phyloP scores from a whole-genome alignment of 2,888 invertebrate species.

The Protodeltote pygarga region DNA sequence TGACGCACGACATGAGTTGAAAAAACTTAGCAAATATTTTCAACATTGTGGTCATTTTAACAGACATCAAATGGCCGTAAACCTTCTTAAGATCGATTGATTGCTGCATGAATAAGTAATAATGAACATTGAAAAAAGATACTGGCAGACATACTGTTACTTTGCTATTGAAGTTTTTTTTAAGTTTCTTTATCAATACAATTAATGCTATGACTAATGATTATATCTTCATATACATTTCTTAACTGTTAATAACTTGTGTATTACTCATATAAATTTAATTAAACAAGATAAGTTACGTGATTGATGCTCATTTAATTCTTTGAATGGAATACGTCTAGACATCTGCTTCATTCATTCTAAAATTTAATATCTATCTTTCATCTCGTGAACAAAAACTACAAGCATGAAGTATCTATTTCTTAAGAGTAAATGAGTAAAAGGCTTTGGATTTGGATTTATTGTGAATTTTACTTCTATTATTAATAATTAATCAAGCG shows the following conservation, averaged over 20 bases:
- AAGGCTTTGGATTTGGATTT: too few relatives aligned
- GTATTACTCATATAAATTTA: conserved; percentile 11
- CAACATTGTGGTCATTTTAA: conserved; percentile 17
- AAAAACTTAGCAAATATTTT: conserved; percentile 19
- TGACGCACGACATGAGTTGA: conserved; percentile 23
- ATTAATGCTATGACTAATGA: not conserved
- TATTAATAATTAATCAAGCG: too few relatives aligned
- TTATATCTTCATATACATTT: not conserved
- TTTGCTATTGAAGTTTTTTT: not conserved
- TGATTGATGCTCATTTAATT: conserved; percentile 10
- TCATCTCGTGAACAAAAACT: too few relatives aligned
- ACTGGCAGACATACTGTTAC: not conserved
- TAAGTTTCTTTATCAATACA: not conserved
- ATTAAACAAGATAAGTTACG: not conserved
- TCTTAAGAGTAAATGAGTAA: too few relatives aligned
- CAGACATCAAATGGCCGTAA: conserved; percentile 9
- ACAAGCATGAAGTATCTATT: too few relatives aligned
- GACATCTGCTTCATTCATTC: conserved; percentile 17
- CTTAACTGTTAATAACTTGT: not conserved
- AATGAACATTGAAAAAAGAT: not conserved
- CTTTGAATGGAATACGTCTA: conserved; percentile 14
- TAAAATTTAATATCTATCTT: not conserved
- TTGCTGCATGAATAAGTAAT: conserved; percentile 6
- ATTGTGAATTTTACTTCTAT: too few relatives aligned
- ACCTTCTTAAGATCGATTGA: conserved; percentile 9